Base-by-base conservation (phyloP, 2,888 invertebrate species). In the Chymomyza amoena region DNA sequence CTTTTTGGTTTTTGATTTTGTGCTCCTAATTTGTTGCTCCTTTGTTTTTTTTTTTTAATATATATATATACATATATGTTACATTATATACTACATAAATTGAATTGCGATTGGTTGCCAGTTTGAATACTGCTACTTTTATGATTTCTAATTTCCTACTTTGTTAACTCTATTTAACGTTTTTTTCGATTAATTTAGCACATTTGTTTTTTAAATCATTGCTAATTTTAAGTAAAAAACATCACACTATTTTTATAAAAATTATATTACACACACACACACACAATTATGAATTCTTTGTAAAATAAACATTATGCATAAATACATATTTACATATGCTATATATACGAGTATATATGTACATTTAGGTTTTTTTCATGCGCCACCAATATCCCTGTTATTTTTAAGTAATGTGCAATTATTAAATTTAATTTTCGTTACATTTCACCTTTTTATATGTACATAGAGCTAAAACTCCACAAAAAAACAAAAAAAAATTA, bases 1-100 rank as follows among this genome's bases (percentile, higher is more conserved):
- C 88, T 88, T 79, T 89, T 78, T 79, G 75, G 76, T 82, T 79
- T 18, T 77, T 84, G 85, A 80, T 87, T 87, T 81, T 77, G 74
- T 84, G 80, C 73, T 86, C 80, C 79, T 74, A 69, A 73, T 83
- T 75, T 81, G 72, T 81, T 86, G 73, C 73, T 76, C 73, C 70
- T 71, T 69, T 50, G 52, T 20, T 61, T 36, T 54, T 64, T 69
- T 75, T 72, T 73, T 1, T 25, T 68, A 60, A 51, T 62, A 28
- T 28, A 28, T 28, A 28, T 56, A 62, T 6, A 45, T 72, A 66
- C 61, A 28, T 32, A 59, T 57, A 57, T 54, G 4, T 36, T 36
- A 64, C 18, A 54, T 7, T 32, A 32, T 39, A 61, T 61, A 39
- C 39, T 61, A 36, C 36, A 36, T 36, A 36, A 45, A 13, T 45